A percentile compares a stretch with the other conserved stretches of the same genome.
These are phyloP conservation scores for Odocoileus hemionus DNA, from an alignment of 2,113 vertebrate species.

Conservation along the genomic window DNA sequence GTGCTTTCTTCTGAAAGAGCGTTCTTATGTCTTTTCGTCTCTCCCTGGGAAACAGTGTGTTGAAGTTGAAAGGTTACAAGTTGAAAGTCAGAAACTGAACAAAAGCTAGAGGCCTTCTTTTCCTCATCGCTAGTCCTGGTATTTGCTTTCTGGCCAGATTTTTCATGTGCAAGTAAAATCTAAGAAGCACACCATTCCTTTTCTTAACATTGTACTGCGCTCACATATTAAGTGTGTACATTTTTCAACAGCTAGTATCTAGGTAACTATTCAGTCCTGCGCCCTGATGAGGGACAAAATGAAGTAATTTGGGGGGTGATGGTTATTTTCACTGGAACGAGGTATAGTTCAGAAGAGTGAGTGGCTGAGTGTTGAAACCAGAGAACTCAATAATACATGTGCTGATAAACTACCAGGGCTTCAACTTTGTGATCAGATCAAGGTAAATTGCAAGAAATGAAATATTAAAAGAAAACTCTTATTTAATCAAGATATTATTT, in stretches of 20 bases:
- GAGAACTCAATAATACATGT: not conserved
- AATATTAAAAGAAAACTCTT: constrained; percentile 22
- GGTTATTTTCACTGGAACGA: not conserved
- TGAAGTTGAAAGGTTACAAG: not conserved
- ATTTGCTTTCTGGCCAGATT: not conserved
- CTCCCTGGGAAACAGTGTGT: not conserved
- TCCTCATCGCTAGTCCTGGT: not conserved
- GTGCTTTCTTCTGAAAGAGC: not conserved
- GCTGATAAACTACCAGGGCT: not conserved
- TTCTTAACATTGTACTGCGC: not conserved
- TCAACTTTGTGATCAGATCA: not conserved
- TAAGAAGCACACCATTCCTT: not conserved
- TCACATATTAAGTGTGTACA: not conserved
- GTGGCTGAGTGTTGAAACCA: not conserved
- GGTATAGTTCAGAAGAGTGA: not conserved
- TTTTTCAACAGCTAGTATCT: not conserved
- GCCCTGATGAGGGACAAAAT: accelerated
- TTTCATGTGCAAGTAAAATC: not conserved
- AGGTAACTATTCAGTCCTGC: accelerated
- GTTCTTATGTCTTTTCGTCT: not conserved
- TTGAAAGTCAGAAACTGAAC: not conserved
- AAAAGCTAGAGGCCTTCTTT: not conserved
- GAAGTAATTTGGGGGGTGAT: not conserved
- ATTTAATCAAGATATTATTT: constrained; percentile 56
- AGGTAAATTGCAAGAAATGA: constrained; percentile 36